Conservation (phyloP, 2,888 invertebrate species). For the Thereva nobilitata region DNA sequence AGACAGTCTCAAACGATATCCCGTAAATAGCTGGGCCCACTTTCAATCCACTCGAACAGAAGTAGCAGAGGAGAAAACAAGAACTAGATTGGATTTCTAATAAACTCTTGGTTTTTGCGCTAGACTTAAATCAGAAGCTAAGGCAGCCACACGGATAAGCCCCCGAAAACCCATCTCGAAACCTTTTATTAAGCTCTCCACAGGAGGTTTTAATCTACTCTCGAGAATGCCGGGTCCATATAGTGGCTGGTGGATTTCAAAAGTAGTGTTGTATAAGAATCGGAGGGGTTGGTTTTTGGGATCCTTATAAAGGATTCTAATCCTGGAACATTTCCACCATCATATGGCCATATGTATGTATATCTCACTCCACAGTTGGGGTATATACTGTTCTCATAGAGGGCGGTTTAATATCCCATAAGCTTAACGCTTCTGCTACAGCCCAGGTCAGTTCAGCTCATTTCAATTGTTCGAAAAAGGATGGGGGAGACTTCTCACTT, state of each 20-base stretch:
- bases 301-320: conserved; percentile 28
- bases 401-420: conserved; percentile 26
- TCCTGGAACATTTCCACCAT: conserved; percentile 18
- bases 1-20: too few species aligned
- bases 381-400: neutral
- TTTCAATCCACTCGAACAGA: conserved; percentile 12
- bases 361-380: neutral
- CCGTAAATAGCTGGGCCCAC: conserved; percentile 18
- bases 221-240: conserved; percentile 9
- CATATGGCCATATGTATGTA: conserved; percentile 12
- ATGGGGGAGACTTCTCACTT: neutral
- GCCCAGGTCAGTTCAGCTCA: conserved; percentile 9
- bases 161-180: conserved; percentile 39
- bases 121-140: conserved; percentile 41
- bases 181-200: conserved; percentile 57
- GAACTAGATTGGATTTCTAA: conserved; percentile 32
- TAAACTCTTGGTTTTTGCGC: conserved; percentile 41
- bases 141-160: conserved; percentile 23
- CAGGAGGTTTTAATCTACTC: conserved; percentile 56
- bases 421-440: neutral
- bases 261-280: conserved; percentile 8
- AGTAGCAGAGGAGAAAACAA: neutral
- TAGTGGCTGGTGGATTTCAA: neutral
- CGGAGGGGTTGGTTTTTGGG: conserved; percentile 20
- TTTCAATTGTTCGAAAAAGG: neutral